Conservation (phyloP, 2,113 vertebrate genomes). For the Edolisoma coerulescens region DNA sequence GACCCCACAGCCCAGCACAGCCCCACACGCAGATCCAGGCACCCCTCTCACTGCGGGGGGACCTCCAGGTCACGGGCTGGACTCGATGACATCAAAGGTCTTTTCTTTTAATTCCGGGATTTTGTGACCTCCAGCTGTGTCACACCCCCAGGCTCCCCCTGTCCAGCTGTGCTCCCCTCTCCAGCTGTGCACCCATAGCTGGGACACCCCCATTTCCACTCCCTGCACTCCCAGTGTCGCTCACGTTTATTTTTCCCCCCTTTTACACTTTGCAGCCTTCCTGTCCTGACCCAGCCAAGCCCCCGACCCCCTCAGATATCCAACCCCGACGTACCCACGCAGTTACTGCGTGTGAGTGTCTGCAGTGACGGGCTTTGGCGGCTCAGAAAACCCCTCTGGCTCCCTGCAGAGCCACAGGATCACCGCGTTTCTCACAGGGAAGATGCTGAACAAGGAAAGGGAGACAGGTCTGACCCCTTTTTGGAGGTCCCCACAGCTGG, state of each 20-base stretch:
- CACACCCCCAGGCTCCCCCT: background rate
- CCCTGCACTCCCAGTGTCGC: background rate
- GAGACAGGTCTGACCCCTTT: background rate
- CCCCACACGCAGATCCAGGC: background rate
- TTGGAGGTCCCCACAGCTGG: background rate
- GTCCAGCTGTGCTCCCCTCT: background rate
- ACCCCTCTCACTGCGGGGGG: background rate
- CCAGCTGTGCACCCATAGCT: background rate
- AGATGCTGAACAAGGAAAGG: background rate
- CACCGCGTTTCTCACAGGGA: background rate
- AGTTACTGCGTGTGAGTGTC: fast-evolving
- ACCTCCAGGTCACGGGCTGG: fast-evolving
- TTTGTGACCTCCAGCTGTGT: background rate
- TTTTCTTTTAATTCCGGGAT: background rate
- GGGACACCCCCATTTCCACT: background rate
- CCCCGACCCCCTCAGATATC: no score
- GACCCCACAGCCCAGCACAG: background rate
- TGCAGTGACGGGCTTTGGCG: background rate
- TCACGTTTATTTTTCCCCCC: background rate
- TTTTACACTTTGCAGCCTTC: fast-evolving
- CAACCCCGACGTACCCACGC: no score
- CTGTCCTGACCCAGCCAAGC: background rate
- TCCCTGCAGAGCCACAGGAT: background rate
- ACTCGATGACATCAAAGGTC: background rate
- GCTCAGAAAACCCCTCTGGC: background rate